Evolutionary conservation across 2,888 invertebrate species (phyloP).

Genomic region (Hyalella azteca): DNA sequence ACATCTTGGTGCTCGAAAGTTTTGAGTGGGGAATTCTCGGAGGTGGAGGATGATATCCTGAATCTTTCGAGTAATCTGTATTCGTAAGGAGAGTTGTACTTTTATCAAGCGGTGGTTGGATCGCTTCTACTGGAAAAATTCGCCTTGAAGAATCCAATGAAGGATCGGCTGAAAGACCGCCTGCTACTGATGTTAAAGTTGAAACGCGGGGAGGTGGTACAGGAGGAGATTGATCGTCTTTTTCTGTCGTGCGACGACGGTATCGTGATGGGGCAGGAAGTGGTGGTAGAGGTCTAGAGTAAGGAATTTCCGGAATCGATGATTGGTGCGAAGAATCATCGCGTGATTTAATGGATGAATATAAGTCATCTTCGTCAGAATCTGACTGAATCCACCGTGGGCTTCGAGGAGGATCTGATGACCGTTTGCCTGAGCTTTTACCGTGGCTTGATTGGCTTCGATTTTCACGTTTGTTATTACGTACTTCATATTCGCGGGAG

Average conservation of each 20-base stretch:
- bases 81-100: not conserved
- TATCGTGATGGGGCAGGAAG: conserved; percentile 53
- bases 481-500: conserved; percentile 26
- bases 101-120: not conserved
- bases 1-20: not conserved
- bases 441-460: conserved; percentile 20
- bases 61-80: conserved; percentile 1
- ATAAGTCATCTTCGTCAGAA: conserved; percentile 50
- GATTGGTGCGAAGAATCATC: conserved; percentile 55
- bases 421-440: not conserved
- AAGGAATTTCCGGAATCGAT: conserved; percentile 48
- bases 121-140: not conserved
- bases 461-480: conserved; percentile 12
- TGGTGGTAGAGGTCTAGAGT: conserved; percentile 56
- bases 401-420: conserved; percentile 38
- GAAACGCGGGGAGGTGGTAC: conserved; percentile 56
- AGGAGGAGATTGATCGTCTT: conserved; percentile 52
- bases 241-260: conserved; percentile 45
- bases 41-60: conserved; percentile 34
- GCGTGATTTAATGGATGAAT: conserved; percentile 51
- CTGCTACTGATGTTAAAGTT: conserved; percentile 48
- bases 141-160: not conserved
- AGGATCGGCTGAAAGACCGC: conserved; percentile 37
- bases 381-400: conserved; percentile 53
- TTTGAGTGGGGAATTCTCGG: conserved; percentile 33